Conservation (phyloP, 2,888 invertebrate genomes). For the Trichopria drosophilae region DNA sequence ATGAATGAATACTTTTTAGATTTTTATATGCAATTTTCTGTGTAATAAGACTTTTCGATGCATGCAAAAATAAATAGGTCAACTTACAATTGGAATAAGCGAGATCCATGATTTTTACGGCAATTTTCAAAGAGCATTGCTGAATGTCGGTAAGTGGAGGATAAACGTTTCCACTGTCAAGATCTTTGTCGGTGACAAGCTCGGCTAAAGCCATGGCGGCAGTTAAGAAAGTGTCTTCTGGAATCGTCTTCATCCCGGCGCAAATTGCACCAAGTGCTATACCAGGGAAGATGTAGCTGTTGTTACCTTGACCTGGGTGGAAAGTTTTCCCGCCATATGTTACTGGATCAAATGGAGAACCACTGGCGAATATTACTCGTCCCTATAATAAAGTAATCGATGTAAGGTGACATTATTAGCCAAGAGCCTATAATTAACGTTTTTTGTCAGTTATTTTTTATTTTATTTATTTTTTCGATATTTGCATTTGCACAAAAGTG, state of each 20-base stretch:
- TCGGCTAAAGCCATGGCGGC: slow-evolving; percentile 85
- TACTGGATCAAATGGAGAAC: slow-evolving; percentile 92
- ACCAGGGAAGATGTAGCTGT: slow-evolving; percentile 97
- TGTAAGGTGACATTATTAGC: slow-evolving; percentile 12
- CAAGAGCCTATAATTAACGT: too few relatives aligned
- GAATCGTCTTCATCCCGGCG: slow-evolving; percentile 85
- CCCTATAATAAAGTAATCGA: slow-evolving; percentile 67
- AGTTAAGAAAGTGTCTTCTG: slow-evolving; percentile 88
- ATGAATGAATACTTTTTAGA: too few relatives aligned
- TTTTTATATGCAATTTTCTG: too few relatives aligned
- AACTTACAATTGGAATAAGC: slow-evolving; percentile 75
- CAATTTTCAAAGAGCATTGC: slow-evolving; percentile 86
- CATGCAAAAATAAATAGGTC: slow-evolving; percentile 9
- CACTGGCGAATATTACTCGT: slow-evolving; percentile 90
- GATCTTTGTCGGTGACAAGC: slow-evolving; percentile 77
- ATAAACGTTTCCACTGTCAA: slow-evolving; percentile 85
- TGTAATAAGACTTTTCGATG: too few relatives aligned
- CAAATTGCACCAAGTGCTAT: slow-evolving; percentile 88
- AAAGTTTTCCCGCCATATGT: slow-evolving; percentile 77
- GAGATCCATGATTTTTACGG: slow-evolving; percentile 76
- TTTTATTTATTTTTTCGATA: not conserved
- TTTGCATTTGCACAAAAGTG: not conserved
- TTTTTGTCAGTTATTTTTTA: slow-evolving; percentile 1
- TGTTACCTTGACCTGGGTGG: slow-evolving; percentile 96
- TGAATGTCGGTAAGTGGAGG: slow-evolving; percentile 85